Evolutionary conservation across 2,113 vertebrate species (phyloP), one percentile per base, ranked within the genome.

Genomic region (Hepsetus odoe): DNA sequence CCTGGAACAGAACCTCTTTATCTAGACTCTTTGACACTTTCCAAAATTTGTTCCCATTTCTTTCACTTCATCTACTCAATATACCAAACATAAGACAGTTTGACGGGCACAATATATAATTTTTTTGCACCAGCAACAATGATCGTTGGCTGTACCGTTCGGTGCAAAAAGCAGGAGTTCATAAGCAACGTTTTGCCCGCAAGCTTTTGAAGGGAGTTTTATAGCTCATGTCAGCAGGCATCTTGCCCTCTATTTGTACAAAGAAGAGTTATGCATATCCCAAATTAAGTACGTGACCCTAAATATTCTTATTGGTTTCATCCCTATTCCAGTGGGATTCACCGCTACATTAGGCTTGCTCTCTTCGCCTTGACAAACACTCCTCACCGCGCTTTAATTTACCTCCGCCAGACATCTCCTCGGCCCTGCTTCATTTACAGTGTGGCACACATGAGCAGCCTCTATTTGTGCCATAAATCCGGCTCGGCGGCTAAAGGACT

Each of bases 401-500:
- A 38, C 61, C 10, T 22, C 33, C 61, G 2, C 32, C 61, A n/a
- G 32, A 38, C 61, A n/a, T 65, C 61, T n/a, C 61, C 18, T 12
- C 38, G 16, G 61, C 61, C 9, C 32, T 12, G 33, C 7, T 65
- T 65, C 61, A 38, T 65, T 65, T 65, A 35, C 61, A 65, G 61
- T n/a, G 20, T 12, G 61, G 32, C 30, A 18, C 30, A 62, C 59
- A 62, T 62, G 59, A 62, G 59, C 22, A 20, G 32, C 3, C 20
- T 38, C 32, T 38, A 13, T 35, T 65, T 22, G 61, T 18, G 32
- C 33, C 61, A 65, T 65, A 65, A 65, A 65, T 65, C 61, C 33
- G 24, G 8, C 44, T 86, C 74, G 69, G 79, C 69, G 40, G 66
- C 74, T 40, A 58, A 72, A 73, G 80, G 75, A 13, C n/a, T n/a